These are phyloP conservation scores for Osmoderma eremita DNA, from an alignment of 2,888 invertebrate species.

Conservation along the genomic window DNA sequence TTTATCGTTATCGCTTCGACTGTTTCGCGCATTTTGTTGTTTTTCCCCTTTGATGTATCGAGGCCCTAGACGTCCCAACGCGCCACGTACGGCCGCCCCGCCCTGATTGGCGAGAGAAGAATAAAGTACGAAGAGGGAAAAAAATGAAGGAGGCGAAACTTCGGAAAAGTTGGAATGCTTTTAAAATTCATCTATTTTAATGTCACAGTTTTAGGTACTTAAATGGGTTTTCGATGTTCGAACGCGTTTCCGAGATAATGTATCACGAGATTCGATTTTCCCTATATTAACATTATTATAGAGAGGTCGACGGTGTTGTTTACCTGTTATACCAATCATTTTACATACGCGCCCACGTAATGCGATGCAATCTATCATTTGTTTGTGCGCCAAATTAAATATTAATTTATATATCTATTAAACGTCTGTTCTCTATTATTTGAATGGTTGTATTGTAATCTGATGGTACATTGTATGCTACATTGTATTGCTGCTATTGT, in stretches of 20 bases:
- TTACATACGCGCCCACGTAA: slow-evolving; percentile 7
- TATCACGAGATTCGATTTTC: slow-evolving; percentile 30
- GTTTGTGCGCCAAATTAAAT: neutral
- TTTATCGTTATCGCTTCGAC: slow-evolving; percentile 42
- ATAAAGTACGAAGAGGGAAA: slow-evolving; percentile 45
- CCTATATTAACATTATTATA: slow-evolving; percentile 30
- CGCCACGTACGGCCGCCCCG: slow-evolving; percentile 10
- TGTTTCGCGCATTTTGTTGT: slow-evolving; percentile 24
- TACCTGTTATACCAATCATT: slow-evolving; percentile 32
- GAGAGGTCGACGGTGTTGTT: slow-evolving; percentile 11
- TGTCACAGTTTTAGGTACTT: slow-evolving; percentile 51
- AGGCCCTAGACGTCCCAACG: slow-evolving; percentile 27
- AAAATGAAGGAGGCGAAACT: slow-evolving; percentile 40
- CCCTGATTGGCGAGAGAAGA: slow-evolving; percentile 26
- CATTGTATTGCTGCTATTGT: too few species aligned
- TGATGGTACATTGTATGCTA: too few species aligned
- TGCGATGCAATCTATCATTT: slow-evolving; percentile 33
- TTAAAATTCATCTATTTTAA: slow-evolving; percentile 57
- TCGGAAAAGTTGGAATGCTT: slow-evolving; percentile 51
- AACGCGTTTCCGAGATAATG: slow-evolving; percentile 38
- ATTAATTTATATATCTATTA: too few species aligned
- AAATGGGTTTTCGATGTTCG: slow-evolving; percentile 58
- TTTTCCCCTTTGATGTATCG: slow-evolving; percentile 27
- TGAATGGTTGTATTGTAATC: too few species aligned
- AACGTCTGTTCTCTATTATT: too few species aligned